These are phyloP conservation scores for Druceiella hillmani DNA, from an alignment of 2,888 invertebrate genomes.

Conservation along the genomic window DNA sequence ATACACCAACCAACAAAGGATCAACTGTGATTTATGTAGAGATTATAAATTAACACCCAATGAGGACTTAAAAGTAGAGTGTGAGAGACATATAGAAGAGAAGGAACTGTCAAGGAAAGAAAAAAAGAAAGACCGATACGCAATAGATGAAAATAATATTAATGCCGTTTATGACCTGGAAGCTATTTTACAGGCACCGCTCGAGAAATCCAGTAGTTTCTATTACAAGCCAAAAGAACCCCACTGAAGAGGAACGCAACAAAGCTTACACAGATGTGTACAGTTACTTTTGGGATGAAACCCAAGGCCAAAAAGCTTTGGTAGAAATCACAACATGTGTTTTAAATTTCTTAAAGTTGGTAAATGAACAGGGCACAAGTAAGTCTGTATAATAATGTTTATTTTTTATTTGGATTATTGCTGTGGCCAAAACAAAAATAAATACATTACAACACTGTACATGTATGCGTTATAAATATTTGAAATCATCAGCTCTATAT, in stretches of 20 bases:
- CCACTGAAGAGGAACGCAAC: slow-evolving; percentile 7
- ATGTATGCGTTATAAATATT: slow-evolving; percentile 4
- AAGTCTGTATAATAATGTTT: slow-evolving; percentile 2
- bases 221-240: slow-evolving; percentile 5
- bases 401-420: slow-evolving; percentile 1
- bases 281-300: slow-evolving; percentile 10
- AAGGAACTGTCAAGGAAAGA: slow-evolving; percentile 9
- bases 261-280: slow-evolving; percentile 11
- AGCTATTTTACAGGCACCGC: slow-evolving; percentile 10
- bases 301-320: slow-evolving; percentile 7
- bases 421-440: too few species aligned
- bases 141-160: slow-evolving; percentile 9
- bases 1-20: slow-evolving; percentile 9
- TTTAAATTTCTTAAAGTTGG: slow-evolving; percentile 6
- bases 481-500: slow-evolving; percentile 4
- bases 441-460: slow-evolving; percentile 3
- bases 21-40: slow-evolving; percentile 9
- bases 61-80: slow-evolving; percentile 9
- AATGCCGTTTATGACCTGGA: slow-evolving; percentile 11
- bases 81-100: slow-evolving; percentile 9
- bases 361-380: slow-evolving; percentile 2
- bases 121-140: slow-evolving; percentile 9
- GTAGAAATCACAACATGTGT: slow-evolving; percentile 6
- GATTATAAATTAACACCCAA: slow-evolving; percentile 7
- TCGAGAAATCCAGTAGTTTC: slow-evolving; percentile 3